Evolutionary conservation across 2,113 vertebrate species (phyloP), one percentile per base, ranked within the genome.

Genomic region (Sturnus vulgaris): DNA sequence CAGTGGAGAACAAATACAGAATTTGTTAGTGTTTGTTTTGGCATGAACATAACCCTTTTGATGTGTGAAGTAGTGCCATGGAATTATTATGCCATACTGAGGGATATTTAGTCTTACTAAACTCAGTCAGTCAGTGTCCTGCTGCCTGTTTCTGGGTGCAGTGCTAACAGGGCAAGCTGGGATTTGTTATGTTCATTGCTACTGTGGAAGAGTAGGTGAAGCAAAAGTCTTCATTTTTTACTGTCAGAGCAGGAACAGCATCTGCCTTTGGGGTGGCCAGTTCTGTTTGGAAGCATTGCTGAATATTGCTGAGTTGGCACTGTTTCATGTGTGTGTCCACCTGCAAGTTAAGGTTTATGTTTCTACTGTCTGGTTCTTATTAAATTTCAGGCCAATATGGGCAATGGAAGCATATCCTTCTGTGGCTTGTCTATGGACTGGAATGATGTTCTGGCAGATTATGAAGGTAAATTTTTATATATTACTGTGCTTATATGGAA

Each of bases 361-460:
- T 91, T 94, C 69, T 78, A 35, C 86, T 86, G 50, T 86, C 46
- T 85, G 59, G 25, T 35, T 96, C 70, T 4, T 82, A 15, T 82
- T 77, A 35, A 40, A 44, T 96, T 97, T 71, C 96, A 99, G 99
- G 96, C 98, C 55, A 94, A 97, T 92, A 98, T 99, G 53, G 98
- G 98, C 80, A 98, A 98, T 15, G 99, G 98, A 87, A 98, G 93
- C 95, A 75, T 98, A 53, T 97, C 98, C 72, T 98, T 98, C 79
- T 98, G 98, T 68, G 98, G 99, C 57, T 97, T 98, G 72, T 98
- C 98, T 93, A 97, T 99, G 93, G 99, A 99, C 75, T 99, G 99
- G 99, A 99, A 98, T 71, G 99, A 99, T 85, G 98, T 99, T 95
- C 96, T 99, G 93, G 99, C 99, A 79, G 99, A 99, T 94, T 99